phyloP scores from a whole-genome alignment of 1,140 invertebrate genomes.

The Euura saliciscinereae region DNA sequence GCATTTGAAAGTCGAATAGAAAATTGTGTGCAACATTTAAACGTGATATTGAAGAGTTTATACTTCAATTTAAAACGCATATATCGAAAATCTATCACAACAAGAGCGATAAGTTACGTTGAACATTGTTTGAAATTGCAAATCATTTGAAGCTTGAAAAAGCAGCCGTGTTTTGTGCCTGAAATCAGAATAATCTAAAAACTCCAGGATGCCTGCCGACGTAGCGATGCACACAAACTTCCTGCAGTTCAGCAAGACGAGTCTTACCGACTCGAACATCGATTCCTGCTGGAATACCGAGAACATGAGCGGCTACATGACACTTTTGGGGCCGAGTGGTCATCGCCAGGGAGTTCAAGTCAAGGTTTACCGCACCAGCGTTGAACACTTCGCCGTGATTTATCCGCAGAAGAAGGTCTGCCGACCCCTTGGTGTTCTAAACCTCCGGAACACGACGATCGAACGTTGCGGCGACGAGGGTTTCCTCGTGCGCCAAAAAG shows the following conservation, averaged over 20 bases:
- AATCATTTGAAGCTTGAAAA: not conserved
- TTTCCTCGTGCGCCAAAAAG: constrained; percentile 66
- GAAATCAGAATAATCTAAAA: not conserved
- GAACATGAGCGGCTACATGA: constrained; percentile 68
- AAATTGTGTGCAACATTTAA: no score
- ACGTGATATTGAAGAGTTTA: no score
- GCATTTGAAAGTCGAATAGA: no score
- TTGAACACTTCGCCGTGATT: constrained; percentile 72
- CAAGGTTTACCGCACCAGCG: constrained; percentile 69
- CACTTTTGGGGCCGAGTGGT: constrained; percentile 63
- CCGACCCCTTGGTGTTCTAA: constrained; percentile 67
- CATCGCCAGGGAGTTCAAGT: constrained; percentile 67
- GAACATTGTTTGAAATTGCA: no score
- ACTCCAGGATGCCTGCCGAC: constrained; percentile 54
- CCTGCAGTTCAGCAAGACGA: constrained; percentile 44
- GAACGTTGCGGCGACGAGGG: constrained; percentile 61
- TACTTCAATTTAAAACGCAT: no score
- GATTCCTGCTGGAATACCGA: constrained; percentile 65
- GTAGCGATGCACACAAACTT: constrained; percentile 54
- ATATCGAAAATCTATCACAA: no score
- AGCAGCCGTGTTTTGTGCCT: not conserved
- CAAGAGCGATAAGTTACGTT: no score
- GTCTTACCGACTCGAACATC: constrained; percentile 42
- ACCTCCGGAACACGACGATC: constrained; percentile 65
- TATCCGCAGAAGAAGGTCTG: constrained; percentile 71